Base-by-base conservation (phyloP, 1,140 invertebrate genomes). In the Eurosta solidaginis region DNA sequence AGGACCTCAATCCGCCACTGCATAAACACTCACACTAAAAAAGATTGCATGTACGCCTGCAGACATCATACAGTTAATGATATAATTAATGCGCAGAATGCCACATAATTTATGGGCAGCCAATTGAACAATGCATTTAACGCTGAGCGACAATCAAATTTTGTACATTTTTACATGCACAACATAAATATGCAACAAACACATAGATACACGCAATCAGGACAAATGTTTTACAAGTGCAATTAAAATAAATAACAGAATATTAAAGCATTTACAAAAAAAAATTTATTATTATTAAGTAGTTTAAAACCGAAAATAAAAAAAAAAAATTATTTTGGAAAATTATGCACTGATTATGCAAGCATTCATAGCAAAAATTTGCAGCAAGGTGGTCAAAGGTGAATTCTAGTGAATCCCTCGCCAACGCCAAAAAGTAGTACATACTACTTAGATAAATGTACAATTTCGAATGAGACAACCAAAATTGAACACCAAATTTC, bases 41-140 rank as follows among this genome's bases (percentile, higher is more conserved):
- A 17, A 47, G 7, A 47, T 47, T 47, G 14, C 45, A 47, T 47
- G 45, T n/a, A 17, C 45, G 45, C 12, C n/a, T 47, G 45, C 45
- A 47, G 14, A n/a, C 45, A n/a, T 47, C 45, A 47, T 14, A 17
- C 45, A 17, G 45, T 47, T 47, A 47, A 47, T 47, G 49, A 22
- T 20, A 68, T 68, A 68, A 68, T 68, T 68, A 68, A 68, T 68
- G 59, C 59, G 27, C 40, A 40, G 59, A 14, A 40, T 40, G 59
- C 59, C 33, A 42, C 33, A 68, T 68, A 68, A 68, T 68, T 68
- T 68, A 68, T 68, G 33, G 33, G 40, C 59, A 40, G 33, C n/a
- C 33, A 68, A 68, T 40, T 68, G 59, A 40, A 40, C 59, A 36
- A 42, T 40, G 33, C 59, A 68, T 68, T 68, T 68, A 68, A 22